Percentiles rank a stretch among this genome's conserved stretches.
These are phyloP conservation scores for Gymnopithys bicolor DNA, from an alignment of 2,797 vertebrate genomes.

Conservation along the genomic window DNA sequence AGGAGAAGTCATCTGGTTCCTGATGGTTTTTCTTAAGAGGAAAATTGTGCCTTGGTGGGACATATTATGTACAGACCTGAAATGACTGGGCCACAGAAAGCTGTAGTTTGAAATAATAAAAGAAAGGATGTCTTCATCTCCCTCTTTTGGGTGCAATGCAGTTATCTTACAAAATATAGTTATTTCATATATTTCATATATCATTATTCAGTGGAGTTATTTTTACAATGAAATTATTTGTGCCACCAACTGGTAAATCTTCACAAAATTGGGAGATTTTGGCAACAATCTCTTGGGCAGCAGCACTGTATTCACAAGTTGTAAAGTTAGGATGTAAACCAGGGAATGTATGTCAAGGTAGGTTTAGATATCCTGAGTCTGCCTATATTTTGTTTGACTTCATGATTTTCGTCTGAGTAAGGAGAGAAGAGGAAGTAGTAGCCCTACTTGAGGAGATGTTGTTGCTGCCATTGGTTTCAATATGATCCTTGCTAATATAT, in stretches of 20 bases:
- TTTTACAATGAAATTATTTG: background rate
- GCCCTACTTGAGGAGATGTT: background rate
- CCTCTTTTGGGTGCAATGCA: background rate
- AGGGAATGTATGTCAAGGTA: conserved; percentile 22
- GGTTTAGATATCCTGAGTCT: conserved; percentile 9
- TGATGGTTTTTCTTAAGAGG: background rate
- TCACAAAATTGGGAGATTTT: background rate
- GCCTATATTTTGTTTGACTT: background rate
- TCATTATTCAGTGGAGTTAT: background rate
- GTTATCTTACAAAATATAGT: background rate
- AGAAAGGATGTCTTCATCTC: background rate
- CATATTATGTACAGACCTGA: background rate
- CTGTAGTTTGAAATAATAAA: background rate
- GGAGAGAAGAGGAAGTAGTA: background rate
- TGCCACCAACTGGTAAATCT: background rate
- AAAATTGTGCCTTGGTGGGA: background rate
- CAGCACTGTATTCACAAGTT: background rate
- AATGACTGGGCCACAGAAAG: background rate
- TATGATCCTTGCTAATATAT: background rate
- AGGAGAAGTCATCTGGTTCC: background rate
- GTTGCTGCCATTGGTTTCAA: background rate
- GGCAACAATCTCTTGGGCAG: background rate
- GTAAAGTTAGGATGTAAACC: background rate
- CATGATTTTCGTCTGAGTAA: background rate
- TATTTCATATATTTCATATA: background rate